Base-by-base conservation (phyloP, 2,797 vertebrate genomes). In the Otolemur crassicaudatus region DNA sequence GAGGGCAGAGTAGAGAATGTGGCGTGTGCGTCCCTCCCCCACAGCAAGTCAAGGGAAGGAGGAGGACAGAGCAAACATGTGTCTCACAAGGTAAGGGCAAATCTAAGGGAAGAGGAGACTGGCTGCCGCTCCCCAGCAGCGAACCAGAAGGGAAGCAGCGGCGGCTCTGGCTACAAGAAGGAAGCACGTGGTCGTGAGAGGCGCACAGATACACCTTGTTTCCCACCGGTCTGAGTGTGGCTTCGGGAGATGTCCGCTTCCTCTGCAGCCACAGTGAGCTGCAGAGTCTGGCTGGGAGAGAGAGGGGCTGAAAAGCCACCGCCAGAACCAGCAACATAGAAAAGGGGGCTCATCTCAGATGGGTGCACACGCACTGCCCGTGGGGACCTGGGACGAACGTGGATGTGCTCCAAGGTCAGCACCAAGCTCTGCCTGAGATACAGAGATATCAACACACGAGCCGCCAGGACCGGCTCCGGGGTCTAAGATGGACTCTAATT, bases 341-440 rank as follows among this genome's bases (percentile, higher is more conserved):
- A n/a, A 53, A 23, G 1, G 4, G 3, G 16, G 5, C 0, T 82
- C 7, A 27, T 2, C 1, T 75, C 7, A 3, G 46, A 46, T n/a
- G 7, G 40, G 12, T 61, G 2, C 7, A 14, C 4, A 4, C 17
- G 13, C 37, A 53, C 46, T 76, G 5, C 16, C 12, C 13, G 4
- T 5, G 10, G 2, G 10, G 23, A 20, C 5, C 5, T 29, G 7
- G 0, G 19, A 60, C 3, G 2, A 0, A 1, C 1, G 22, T 67
- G 16, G 83, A 22, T 8, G 1, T 79, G 20, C 1, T 23, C 19
- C 5, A 65, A 13, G 1, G 1, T 27, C 23, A 69, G 49, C 37
- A 63, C 4, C 14, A 4, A 31, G 16, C 40, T 67, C 11, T 13
- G 5, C 40, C 58, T 7, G 56, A 43, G 16, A 43, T 13, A 1